These are phyloP conservation scores for Calyptommatus sinebrachiatus DNA, from an alignment of 2,113 vertebrate species.

Conservation along the genomic window DNA sequence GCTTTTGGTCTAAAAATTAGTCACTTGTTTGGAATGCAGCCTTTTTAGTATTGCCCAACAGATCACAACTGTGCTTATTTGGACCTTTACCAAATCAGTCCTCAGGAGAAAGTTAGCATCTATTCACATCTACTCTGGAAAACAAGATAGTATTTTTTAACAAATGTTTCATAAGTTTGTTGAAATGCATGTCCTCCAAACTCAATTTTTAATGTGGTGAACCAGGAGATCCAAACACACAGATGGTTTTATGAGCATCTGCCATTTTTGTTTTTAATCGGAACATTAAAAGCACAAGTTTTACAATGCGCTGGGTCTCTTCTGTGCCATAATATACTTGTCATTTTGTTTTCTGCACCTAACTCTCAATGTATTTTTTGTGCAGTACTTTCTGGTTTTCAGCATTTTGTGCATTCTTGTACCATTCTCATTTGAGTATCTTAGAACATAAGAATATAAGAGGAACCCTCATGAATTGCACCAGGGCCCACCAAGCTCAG, in stretches of 20 bases:
- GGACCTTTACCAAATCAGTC: constrained; percentile 1
- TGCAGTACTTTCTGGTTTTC: constrained; percentile 45
- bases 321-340: constrained; percentile 30
- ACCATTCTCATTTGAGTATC: constrained; percentile 22
- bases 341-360: constrained; percentile 1
- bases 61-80: neutral
- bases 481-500: too few relatives aligned
- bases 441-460: too few relatives aligned
- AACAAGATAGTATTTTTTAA: neutral
- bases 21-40: constrained; percentile 11
- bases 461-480: too few relatives aligned
- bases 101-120: neutral
- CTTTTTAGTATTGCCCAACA: neutral
- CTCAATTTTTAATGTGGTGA: neutral
- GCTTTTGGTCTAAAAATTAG: constrained; percentile 1
- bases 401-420: constrained; percentile 41
- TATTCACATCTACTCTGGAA: neutral
- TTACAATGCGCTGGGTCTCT: constrained; percentile 31
- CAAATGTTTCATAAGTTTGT: neutral
- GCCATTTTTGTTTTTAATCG: neutral
- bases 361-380: constrained; percentile 19
- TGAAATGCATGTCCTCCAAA: neutral
- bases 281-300: neutral
- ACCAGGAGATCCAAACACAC: neutral
- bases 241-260: neutral